Percentiles rank a stretch among this genome's conserved stretches.
Conservation (phyloP, 2,113 vertebrate species). For the Choloepus hoffmanni region DNA sequence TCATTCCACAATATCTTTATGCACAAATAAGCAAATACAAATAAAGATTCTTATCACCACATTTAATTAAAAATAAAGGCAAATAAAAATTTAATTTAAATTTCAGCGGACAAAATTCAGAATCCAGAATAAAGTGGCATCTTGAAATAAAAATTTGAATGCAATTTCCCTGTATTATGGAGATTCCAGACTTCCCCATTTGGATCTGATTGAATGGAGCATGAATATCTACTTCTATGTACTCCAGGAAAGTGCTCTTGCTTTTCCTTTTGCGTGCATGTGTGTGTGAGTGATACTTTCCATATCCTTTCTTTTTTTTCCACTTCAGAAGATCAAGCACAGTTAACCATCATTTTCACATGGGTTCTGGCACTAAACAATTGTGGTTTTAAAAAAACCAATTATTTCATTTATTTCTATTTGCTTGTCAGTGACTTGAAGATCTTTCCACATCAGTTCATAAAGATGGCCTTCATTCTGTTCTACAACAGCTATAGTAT, state of each 20-base stretch:
- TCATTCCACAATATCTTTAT: neutral
- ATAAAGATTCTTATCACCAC: neutral
- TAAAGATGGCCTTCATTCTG: neutral
- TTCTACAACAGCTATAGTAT: neutral
- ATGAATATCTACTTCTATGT: too few species aligned
- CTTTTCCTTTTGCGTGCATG: too few species aligned
- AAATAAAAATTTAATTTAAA: neutral
- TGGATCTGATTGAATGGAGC: neutral
- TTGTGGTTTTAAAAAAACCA: neutral
- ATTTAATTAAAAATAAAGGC: neutral
- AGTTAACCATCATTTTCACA: conserved; percentile 60
- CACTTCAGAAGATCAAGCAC: conserved; percentile 59
- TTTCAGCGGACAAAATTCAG: neutral
- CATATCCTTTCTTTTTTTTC: conserved; percentile 56
- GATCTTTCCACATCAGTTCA: neutral
- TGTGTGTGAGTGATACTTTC: conserved; percentile 15
- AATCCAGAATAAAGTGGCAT: neutral
- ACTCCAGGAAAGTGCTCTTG: too few species aligned
- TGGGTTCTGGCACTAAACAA: neutral
- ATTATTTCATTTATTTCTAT: conserved; percentile 32
- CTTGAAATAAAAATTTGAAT: neutral
- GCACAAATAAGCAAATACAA: neutral
- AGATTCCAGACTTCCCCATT: neutral
- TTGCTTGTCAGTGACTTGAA: neutral
- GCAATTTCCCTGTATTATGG: neutral